Evolutionary conservation across 2,797 vertebrate genomes (phyloP).

Genomic region (Sebastes hubbsi): DNA sequence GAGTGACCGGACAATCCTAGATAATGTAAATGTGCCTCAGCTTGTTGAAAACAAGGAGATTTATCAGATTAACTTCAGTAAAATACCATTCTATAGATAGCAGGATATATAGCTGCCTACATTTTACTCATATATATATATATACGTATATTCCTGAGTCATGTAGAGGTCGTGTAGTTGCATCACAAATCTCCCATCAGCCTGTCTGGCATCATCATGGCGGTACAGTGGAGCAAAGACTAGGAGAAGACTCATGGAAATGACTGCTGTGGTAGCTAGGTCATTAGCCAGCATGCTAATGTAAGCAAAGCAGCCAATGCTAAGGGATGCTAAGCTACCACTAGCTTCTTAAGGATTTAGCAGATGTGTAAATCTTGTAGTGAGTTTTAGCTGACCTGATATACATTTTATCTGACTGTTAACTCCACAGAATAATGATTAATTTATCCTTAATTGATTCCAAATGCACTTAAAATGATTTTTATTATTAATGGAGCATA

Average conservation of each 20-base stretch:
- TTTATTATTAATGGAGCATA: neutral
- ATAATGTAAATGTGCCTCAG: neutral
- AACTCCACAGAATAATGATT: neutral
- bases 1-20: conserved; percentile 2
- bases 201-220: neutral
- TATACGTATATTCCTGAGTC: neutral
- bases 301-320: neutral
- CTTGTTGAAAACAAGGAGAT: neutral
- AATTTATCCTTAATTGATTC: neutral
- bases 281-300: neutral
- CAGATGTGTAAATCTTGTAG: neutral
- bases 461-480: neutral
- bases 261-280: neutral
- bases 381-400: neutral
- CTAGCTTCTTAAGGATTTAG: neutral
- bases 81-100: neutral
- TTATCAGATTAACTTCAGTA: neutral
- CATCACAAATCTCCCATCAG: conserved; percentile 8
- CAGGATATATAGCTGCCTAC: neutral
- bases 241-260: neutral
- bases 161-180: neutral
- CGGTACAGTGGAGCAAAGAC: neutral
- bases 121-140: neutral
- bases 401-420: neutral
- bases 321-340: neutral